These are phyloP conservation scores for Xenotilapia flavipinnis DNA, from an alignment of 2,113 vertebrate species.

Conservation along the genomic window DNA sequence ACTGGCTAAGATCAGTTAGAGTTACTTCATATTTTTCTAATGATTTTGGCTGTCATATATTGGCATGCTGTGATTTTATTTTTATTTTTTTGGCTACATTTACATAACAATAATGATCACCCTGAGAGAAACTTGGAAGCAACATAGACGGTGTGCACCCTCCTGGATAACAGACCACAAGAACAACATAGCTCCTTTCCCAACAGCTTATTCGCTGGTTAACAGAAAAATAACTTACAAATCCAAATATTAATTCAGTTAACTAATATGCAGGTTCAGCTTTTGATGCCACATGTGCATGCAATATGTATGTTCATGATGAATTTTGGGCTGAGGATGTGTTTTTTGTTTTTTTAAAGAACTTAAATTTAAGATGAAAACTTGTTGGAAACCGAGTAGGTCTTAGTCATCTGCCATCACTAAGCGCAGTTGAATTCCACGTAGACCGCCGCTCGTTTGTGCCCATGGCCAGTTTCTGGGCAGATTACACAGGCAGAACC, in stretches of 20 bases:
- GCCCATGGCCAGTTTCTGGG: constrained; percentile 58
- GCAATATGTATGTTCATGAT: background rate
- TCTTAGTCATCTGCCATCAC: background rate
- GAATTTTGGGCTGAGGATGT: background rate
- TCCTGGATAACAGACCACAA: background rate
- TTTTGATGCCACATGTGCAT: background rate
- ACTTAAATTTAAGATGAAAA: background rate
- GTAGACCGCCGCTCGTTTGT: background rate
- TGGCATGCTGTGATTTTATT: background rate
- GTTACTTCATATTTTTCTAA: background rate
- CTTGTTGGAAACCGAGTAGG: background rate
- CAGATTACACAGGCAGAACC: constrained; percentile 48
- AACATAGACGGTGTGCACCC: background rate
- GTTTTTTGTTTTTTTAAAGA: background rate
- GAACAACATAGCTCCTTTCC: background rate
- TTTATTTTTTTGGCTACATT: background rate
- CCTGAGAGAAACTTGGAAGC: background rate
- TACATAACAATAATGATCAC: background rate
- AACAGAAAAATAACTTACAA: background rate
- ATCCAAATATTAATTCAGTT: background rate
- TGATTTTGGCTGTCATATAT: background rate
- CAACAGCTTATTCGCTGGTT: background rate
- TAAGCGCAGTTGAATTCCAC: background rate
- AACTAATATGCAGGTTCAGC: background rate
- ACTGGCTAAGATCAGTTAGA: background rate